Evolutionary conservation across 2,113 vertebrate genomes (phyloP), one percentile per base, ranked within the genome.

Genomic region (Ellobius talpinus): DNA sequence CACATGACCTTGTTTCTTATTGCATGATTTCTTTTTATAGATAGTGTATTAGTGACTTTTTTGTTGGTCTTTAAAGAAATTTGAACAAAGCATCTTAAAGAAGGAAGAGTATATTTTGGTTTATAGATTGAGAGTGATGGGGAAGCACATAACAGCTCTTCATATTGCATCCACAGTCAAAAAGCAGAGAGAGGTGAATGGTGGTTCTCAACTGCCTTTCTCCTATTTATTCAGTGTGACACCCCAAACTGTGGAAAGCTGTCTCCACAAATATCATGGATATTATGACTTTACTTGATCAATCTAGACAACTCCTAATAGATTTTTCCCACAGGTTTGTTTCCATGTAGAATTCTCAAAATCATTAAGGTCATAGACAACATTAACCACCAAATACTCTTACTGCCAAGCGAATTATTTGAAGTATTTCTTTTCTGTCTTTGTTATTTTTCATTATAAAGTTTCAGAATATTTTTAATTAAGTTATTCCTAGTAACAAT

Each of bases 371-470:
- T 61, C 21, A n/a, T 58, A 82, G 36, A 39, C 36, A n/a, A 58
- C 11, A 39, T 24, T 81, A n/a, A 7, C 17, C 3, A 82, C 21
- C 5, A 26, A 21, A 61, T 21, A 61, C 52, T 17, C 52, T 55
- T 55, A 55, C 52, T 55, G 52, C 14, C 52, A 55, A 55, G 52
- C 17, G 52, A 55, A 55, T 17, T 55, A 55, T 55, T 17, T 55
- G 52, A 55, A 55, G 52, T 55, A 55, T 55, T 55, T 55, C 52
- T 97, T 78, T 77, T 55, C 87, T 77, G 52, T 91, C 72, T 63
- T 39, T 93, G 26, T 52, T 97, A 90, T 94, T 58, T 92, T 97
- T 98, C 90, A 65, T 65, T 65, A 65, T 10, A 65, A 65, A 55
- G 52, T 55, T 55, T 55, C 52, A 55, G 52, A 55, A 55, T 55